Conservation (phyloP, 2,888 invertebrate species). For the Polydesmus complanatus region DNA sequence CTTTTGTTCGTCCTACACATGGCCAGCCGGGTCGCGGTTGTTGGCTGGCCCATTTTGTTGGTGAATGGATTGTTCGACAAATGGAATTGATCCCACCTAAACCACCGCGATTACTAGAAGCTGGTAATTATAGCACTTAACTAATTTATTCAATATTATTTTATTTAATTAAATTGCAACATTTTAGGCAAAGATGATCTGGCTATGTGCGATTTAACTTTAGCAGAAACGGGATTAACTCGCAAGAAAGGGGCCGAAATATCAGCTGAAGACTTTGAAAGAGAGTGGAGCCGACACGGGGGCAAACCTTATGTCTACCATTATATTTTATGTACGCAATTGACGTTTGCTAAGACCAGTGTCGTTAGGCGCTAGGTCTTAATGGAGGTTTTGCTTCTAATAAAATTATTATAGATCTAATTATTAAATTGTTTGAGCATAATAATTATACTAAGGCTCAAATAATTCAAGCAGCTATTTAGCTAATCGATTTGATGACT, state of each 20-base stretch:
- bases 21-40: constrained; percentile 53
- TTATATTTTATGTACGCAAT: too few species aligned
- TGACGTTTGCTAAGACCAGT: too few species aligned
- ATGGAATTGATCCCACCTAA: constrained; percentile 94
- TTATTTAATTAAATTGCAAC: background rate
- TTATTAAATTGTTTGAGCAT: too few species aligned
- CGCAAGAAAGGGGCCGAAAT: constrained; percentile 93
- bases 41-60: constrained; percentile 99
- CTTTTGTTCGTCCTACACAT: constrained; percentile 50
- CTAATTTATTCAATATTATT: background rate
- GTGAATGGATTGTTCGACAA: constrained; percentile 91
- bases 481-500: too few species aligned
- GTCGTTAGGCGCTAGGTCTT: background rate
- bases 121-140: constrained; percentile 43
- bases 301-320: constrained; percentile 50
- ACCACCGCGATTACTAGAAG: constrained; percentile 70
- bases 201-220: constrained; percentile 95
- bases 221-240: constrained; percentile 90
- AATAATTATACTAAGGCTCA: too few species aligned
- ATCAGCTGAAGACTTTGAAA: constrained; percentile 82
- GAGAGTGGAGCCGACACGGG: constrained; percentile 76
- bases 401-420: too few species aligned
- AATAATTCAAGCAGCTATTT: too few species aligned
- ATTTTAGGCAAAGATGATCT: constrained; percentile 80
- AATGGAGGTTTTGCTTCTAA: too few species aligned